Percentiles rank a stretch among this genome's conserved stretches.
phyloP scores from a whole-genome alignment of 1,140 invertebrate species.

The Ostrea denselamellosa region DNA sequence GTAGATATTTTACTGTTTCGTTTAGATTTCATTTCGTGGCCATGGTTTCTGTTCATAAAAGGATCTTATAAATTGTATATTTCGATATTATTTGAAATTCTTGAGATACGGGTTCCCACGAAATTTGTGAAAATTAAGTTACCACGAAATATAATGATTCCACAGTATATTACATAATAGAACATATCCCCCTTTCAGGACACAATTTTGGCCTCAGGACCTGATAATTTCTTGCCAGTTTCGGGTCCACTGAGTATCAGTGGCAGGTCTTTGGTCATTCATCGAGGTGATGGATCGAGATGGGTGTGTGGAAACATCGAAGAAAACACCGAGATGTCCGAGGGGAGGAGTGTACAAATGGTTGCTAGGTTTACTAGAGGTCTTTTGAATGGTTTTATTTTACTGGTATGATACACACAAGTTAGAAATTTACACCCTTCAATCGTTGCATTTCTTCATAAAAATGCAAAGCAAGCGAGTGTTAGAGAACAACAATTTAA shows the following conservation, averaged over 20 bases:
- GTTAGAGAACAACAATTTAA: too few relatives aligned
- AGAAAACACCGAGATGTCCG: conserved; percentile 49
- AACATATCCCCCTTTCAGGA: not conserved
- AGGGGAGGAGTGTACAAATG: conserved; percentile 43
- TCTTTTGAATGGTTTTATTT: conserved; percentile 92
- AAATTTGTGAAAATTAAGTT: not conserved
- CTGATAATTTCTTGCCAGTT: conserved; percentile 90
- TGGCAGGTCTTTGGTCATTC: conserved; percentile 90
- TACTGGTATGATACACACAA: conserved; percentile 83
- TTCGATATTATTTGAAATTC: too few relatives aligned
- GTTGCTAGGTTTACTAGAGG: conserved; percentile 78
- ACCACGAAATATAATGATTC: too few relatives aligned
- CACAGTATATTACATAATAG: not conserved
- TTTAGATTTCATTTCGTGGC: too few relatives aligned
- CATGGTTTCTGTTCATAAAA: too few relatives aligned
- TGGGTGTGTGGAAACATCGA: conserved; percentile 81
- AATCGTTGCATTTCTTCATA: not conserved
- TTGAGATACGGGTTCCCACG: too few relatives aligned
- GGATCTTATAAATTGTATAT: too few relatives aligned
- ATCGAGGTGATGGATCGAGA: conserved; percentile 75
- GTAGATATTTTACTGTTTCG: too few relatives aligned
- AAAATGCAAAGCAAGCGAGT: too few relatives aligned
- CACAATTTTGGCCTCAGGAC: not conserved
- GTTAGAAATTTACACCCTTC: not conserved
- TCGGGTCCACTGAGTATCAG: conserved; percentile 89